A percentile compares a stretch with the other conserved stretches of the same genome.
These are phyloP conservation scores for Arvicanthis niloticus DNA, from an alignment of 2,113 vertebrate genomes.

Conservation along the genomic window DNA sequence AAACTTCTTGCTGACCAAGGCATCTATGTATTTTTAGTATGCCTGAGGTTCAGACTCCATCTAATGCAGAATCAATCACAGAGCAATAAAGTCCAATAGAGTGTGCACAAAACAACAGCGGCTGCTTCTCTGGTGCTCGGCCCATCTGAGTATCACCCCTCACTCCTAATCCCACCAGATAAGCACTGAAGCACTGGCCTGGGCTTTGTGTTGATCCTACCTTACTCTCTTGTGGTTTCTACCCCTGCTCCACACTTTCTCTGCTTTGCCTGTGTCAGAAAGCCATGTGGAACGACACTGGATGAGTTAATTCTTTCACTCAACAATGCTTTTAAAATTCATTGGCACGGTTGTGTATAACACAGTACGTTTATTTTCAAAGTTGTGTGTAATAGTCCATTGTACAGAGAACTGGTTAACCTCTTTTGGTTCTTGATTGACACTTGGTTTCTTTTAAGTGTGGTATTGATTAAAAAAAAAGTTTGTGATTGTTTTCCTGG, in stretches of 20 bases:
- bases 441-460: constrained; percentile 13
- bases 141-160: accelerated
- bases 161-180: no score
- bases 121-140: neutral
- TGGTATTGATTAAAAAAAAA: neutral
- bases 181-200: neutral
- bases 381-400: neutral
- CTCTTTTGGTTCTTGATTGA: neutral
- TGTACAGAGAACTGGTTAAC: neutral
- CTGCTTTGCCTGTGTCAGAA: constrained; percentile 15
- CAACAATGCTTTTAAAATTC: neutral
- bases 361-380: neutral
- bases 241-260: neutral
- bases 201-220: neutral
- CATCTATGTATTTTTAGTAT: constrained; percentile 41
- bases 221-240: neutral
- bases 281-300: neutral
- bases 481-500: neutral
- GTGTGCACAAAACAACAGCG: neutral
- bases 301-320: neutral
- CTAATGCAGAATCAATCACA: neutral
- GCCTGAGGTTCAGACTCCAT: constrained; percentile 47
- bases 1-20: neutral
- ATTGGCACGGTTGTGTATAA: neutral
- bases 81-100: neutral